Evolutionary conservation across 2,113 vertebrate species (phyloP).

Genomic region (Danionella cerebrum): DNA sequence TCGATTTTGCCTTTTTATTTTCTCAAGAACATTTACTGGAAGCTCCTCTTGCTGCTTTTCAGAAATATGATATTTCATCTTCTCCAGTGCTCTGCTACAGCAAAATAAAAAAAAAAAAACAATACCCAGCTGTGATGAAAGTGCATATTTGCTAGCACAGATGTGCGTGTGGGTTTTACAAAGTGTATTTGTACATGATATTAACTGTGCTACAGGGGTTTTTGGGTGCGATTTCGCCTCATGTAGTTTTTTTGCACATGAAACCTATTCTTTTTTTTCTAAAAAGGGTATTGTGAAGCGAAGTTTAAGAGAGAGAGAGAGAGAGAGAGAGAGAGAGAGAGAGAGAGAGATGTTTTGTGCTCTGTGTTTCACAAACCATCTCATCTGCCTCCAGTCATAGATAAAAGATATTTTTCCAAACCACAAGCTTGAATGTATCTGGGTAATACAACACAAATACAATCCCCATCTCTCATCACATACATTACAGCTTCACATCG

Average conservation of each 20-base stretch:
- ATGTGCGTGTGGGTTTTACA: neutral
- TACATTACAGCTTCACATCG: slow-evolving; percentile 1
- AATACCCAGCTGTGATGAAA: neutral
- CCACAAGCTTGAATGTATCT: slow-evolving; percentile 18
- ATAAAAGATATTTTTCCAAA: slow-evolving; percentile 29
- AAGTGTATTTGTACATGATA: neutral
- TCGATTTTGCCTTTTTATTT: no score
- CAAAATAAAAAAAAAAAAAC: neutral
- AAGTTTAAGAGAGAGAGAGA: no score
- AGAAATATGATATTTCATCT: neutral
- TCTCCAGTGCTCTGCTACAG: neutral
- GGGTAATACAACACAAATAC: neutral
- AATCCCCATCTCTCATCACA: neutral
- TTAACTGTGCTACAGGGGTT: neutral
- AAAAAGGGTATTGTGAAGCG: slow-evolving; percentile 21
- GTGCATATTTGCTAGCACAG: neutral
- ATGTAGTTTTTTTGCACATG: neutral
- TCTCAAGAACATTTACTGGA: no score
- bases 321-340: slow-evolving; percentile 40
- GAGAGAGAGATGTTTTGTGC: slow-evolving; percentile 27
- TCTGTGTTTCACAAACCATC: slow-evolving; percentile 46
- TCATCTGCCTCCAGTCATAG: slow-evolving; percentile 37
- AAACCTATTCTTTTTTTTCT: slow-evolving; percentile 4
- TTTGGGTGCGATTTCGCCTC: slow-evolving; percentile 4
- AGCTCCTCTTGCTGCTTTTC: neutral